Evolutionary conservation across 1,140 invertebrate genomes (phyloP).

Genomic region (Orussus abietinus): DNA sequence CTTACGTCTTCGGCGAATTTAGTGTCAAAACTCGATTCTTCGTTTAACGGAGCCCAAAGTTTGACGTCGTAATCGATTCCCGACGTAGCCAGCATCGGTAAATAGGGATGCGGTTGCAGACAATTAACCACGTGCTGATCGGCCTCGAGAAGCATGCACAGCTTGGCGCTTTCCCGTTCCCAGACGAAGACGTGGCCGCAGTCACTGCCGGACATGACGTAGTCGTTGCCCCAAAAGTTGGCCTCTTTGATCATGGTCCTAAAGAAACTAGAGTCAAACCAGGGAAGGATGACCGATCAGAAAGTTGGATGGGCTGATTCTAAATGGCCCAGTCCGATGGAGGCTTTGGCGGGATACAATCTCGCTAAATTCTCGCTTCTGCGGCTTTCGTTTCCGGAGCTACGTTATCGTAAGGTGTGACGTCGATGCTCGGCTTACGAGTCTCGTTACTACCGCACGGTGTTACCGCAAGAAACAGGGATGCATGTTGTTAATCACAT

Average conservation of each 20-base stretch:
- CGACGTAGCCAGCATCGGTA: conserved; percentile 79
- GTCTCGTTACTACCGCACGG: too few species aligned
- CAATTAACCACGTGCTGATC: conserved; percentile 87
- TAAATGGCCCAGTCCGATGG: conserved; percentile 47
- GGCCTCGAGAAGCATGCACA: conserved; percentile 77
- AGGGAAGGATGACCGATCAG: conserved; percentile 43
- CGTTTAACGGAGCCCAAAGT: conserved; percentile 71
- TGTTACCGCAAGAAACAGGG: too few species aligned
- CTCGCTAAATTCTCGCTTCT: too few species aligned
- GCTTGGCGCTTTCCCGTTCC: conserved; percentile 61
- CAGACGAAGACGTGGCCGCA: conserved; percentile 78
- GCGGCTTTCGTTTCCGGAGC: too few species aligned
- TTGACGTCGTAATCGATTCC: conserved; percentile 91
- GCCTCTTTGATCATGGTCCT: conserved; percentile 89
- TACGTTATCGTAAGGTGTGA: too few species aligned
- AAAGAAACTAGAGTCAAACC: conserved; percentile 53
- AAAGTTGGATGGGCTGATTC: conserved; percentile 43
- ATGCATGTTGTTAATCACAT: too few species aligned
- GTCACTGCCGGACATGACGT: conserved; percentile 82
- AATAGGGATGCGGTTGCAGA: conserved; percentile 77
- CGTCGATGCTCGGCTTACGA: too few species aligned
- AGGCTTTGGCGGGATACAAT: too few species aligned
- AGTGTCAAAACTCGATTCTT: conserved; percentile 63
- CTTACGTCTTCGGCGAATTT: conserved; percentile 68
- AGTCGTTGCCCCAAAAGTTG: conserved; percentile 82